These are phyloP conservation scores for Drosophila trichaetosa DNA, from an alignment of 2,888 invertebrate species.

Conservation along the genomic window DNA sequence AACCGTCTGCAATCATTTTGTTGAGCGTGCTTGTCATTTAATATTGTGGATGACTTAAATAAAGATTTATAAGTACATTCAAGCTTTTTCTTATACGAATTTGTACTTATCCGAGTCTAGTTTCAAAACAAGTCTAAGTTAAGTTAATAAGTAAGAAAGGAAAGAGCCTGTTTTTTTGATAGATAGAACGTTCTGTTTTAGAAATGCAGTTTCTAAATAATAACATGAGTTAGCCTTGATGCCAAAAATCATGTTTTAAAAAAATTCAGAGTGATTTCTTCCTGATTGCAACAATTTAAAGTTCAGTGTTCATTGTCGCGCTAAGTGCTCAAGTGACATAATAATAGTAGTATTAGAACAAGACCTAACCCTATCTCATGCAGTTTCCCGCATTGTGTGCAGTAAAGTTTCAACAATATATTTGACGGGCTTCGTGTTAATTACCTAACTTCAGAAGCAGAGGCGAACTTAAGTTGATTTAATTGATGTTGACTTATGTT, in stretches of 20 bases:
- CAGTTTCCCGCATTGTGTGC: background rate
- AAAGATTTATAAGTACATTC: background rate
- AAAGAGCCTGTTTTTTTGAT: background rate
- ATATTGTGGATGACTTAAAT: background rate
- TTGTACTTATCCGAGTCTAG: background rate
- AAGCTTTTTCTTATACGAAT: background rate
- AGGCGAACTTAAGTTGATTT: conserved; percentile 33
- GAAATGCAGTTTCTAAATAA: background rate
- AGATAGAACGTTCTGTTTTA: background rate
- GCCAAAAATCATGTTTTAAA: background rate
- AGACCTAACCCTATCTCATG: no score
- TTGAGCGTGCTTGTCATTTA: background rate
- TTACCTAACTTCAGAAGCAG: conserved; percentile 33
- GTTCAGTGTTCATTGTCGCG: background rate
- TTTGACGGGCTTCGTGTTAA: conserved; percentile 34
- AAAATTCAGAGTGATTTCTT: background rate
- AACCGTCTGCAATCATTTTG: background rate
- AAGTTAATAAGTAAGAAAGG: background rate
- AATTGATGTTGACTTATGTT: conserved; percentile 33
- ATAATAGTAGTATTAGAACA: background rate
- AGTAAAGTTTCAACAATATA: background rate
- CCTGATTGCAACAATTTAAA: background rate
- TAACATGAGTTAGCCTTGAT: background rate
- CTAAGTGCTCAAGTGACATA: background rate
- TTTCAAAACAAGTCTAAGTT: background rate